Evolutionary conservation across 30 jellyfish, hydroid and myxozoan species (phyloP).

Genomic region (Catostylus mosaicus): DNA sequence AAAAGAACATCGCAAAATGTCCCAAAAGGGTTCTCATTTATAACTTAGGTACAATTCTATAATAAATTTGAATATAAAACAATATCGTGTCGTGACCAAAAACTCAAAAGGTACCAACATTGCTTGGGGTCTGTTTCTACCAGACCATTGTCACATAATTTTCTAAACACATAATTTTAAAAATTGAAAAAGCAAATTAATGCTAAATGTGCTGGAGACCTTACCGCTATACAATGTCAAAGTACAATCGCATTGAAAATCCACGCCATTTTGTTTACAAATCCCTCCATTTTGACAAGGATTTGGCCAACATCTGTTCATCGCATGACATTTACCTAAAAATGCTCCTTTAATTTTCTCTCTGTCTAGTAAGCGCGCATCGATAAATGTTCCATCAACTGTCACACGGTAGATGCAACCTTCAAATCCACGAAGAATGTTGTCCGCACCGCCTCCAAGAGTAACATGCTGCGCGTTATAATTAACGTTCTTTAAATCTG

Average conservation of each 20-base stretch:
- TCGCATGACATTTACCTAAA: slow-evolving; percentile 56
- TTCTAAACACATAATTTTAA: too few species aligned
- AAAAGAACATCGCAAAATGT: too few species aligned
- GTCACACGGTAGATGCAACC: slow-evolving; percentile 90
- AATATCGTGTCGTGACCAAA: too few species aligned
- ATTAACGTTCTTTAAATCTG: slow-evolving; percentile 40
- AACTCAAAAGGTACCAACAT: too few species aligned
- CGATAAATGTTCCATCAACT: slow-evolving; percentile 80
- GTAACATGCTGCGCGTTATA: slow-evolving; percentile 71
- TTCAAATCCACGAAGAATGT: slow-evolving; percentile 74
- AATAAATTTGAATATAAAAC: too few species aligned
- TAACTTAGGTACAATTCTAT: too few species aligned
- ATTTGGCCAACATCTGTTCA: slow-evolving; percentile 88
- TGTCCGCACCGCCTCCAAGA: slow-evolving; percentile 98
- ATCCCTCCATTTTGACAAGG: slow-evolving; percentile 93
- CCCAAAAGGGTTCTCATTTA: too few species aligned
- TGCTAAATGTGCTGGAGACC: too few species aligned
- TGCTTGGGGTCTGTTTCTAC: too few species aligned
- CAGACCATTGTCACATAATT: too few species aligned
- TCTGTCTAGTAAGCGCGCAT: slow-evolving; percentile 56
- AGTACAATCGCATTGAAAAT: slow-evolving; percentile 82
- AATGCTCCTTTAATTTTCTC: slow-evolving; percentile 66
- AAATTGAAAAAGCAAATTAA: too few species aligned
- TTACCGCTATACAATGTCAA: slow-evolving; percentile 71
- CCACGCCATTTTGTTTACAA: slow-evolving; percentile 63